These are phyloP conservation scores for Psephotus haematonotus DNA, from an alignment of 2,113 vertebrate genomes.

Conservation along the genomic window DNA sequence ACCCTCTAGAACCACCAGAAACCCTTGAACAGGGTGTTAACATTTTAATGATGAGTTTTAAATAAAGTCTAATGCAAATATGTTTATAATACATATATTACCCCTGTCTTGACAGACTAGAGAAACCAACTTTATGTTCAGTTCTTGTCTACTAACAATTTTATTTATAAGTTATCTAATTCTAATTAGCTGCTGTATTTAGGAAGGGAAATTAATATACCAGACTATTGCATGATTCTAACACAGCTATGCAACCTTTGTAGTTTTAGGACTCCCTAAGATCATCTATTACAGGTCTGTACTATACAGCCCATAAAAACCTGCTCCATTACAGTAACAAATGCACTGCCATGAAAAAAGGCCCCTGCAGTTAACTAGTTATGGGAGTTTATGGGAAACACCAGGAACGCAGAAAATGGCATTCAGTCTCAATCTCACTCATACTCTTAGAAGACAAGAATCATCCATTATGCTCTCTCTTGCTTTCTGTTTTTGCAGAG, in stretches of 20 bases:
- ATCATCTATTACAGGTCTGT: background rate
- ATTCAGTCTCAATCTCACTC: background rate
- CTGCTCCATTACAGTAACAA: background rate
- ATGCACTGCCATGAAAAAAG: background rate
- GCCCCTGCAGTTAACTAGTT: background rate
- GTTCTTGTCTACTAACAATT: background rate
- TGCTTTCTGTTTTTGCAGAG: background rate
- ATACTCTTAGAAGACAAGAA: background rate
- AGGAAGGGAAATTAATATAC: background rate
- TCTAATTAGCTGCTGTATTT: background rate
- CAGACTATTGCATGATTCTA: background rate
- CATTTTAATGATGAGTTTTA: background rate
- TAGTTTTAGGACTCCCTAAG: background rate
- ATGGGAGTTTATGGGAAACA: background rate
- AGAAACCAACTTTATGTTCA: background rate
- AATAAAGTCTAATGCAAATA: background rate
- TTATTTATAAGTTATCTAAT: background rate
- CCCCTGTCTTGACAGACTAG: background rate
- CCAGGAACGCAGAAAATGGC: background rate
- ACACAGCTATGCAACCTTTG: background rate
- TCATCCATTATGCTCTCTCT: background rate
- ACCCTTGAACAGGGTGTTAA: background rate
- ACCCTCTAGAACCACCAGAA: background rate
- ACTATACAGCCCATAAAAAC: background rate
- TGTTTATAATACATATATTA: background rate